Percentiles rank a stretch among this genome's conserved stretches.
Conservation (phyloP, 2,113 vertebrate species). For the Pampusana beccarii region DNA sequence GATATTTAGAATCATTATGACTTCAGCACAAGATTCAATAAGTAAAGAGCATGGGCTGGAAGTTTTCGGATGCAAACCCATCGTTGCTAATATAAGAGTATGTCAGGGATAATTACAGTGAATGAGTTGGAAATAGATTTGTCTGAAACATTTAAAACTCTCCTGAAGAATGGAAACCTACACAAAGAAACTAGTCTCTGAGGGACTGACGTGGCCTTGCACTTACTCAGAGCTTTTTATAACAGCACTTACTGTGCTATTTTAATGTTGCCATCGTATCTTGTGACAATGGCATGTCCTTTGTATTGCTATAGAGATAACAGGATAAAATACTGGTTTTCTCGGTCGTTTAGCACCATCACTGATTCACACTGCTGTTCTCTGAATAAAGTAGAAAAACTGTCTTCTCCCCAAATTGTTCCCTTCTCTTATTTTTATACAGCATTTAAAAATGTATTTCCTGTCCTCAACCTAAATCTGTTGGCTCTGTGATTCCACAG, state of each 20-base stretch:
- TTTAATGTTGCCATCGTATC: not conserved
- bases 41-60: not conserved
- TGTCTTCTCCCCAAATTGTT: not conserved
- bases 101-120: not conserved
- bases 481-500: not conserved
- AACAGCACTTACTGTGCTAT: not conserved
- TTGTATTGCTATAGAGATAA: not conserved
- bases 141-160: conserved; percentile 4
- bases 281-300: not conserved
- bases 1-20: not conserved
- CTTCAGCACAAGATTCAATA: not conserved
- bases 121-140: conserved; percentile 20
- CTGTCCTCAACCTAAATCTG: not conserved
- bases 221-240: conserved; percentile 4
- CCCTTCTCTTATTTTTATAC: not conserved
- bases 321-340: not conserved
- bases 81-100: not conserved
- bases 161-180: not conserved
- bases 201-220: not conserved
- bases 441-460: not conserved
- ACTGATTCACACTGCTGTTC: not conserved
- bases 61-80: not conserved
- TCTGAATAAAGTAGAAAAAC: not conserved
- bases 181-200: not conserved
- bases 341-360: not conserved